Percentiles rank a stretch among this genome's conserved stretches.
Evolutionary conservation across 2,797 vertebrate genomes (phyloP).

Genomic region (Cygnus olor): DNA sequence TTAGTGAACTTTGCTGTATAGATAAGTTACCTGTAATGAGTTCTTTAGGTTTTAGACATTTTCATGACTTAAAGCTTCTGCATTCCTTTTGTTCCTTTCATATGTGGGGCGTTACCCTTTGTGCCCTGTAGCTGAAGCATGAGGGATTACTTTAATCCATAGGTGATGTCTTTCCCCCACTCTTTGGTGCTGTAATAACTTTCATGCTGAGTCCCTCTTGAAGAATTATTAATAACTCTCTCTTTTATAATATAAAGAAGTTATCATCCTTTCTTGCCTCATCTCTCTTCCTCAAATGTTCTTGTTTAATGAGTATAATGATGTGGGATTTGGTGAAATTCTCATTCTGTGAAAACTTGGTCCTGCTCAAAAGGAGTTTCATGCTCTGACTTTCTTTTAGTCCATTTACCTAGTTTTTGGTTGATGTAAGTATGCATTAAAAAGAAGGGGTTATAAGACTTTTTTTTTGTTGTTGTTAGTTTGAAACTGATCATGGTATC

Average conservation of each 20-base stretch:
- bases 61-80: neutral
- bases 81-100: neutral
- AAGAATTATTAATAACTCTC: neutral
- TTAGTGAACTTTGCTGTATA: neutral
- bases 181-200: neutral
- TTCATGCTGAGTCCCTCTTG: neutral
- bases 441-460: neutral
- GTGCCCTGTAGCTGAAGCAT: neutral
- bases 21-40: fast-evolving
- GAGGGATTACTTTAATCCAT: neutral
- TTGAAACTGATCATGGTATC: neutral
- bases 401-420: neutral
- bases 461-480: neutral
- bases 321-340: neutral
- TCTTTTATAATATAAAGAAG: neutral
- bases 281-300: neutral
- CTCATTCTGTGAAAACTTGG: neutral
- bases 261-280: neutral
- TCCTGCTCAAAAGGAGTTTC: neutral
- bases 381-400: neutral
- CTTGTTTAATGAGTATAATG: neutral
- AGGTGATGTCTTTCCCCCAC: fast-evolving
- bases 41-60: neutral
- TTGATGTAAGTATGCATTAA: neutral
- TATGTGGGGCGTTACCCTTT: fast-evolving